These are phyloP conservation scores for Parasteatoda lunata DNA, from an alignment of 2,888 invertebrate species.

Conservation along the genomic window DNA sequence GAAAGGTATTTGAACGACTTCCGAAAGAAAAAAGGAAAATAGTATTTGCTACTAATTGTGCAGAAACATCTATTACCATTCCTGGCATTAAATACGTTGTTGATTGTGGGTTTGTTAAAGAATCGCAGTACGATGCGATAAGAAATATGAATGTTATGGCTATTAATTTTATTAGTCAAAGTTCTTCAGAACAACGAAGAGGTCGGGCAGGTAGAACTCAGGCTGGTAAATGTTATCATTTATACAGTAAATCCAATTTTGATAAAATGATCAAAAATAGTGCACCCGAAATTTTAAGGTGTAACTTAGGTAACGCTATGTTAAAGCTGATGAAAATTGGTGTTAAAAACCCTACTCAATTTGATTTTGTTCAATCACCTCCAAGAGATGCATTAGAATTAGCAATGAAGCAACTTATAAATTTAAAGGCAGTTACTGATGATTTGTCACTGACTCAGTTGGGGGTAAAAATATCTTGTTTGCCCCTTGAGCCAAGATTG, in stretches of 20 bases:
- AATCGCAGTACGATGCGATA: conserved; percentile 73
- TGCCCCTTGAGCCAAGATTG: conserved; percentile 73
- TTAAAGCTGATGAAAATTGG: conserved; percentile 59
- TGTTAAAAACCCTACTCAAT: conserved; percentile 72
- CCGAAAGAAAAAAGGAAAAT: conserved; percentile 72
- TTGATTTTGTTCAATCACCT: conserved; percentile 73
- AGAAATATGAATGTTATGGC: conserved; percentile 72
- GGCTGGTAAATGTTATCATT: conserved; percentile 74
- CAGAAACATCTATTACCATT: conserved; percentile 75
- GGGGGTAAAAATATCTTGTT: conserved; percentile 72
- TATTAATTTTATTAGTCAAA: conserved; percentile 72
- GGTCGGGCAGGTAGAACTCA: conserved; percentile 75
- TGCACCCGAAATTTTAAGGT: conserved; percentile 74
- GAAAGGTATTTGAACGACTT: conserved; percentile 71
- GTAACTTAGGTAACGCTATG: conserved; percentile 61
- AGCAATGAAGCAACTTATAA: conserved; percentile 71
- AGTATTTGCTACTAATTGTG: conserved; percentile 75
- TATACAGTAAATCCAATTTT: conserved; percentile 73
- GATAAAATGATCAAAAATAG: conserved; percentile 71
- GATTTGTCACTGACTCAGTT: conserved; percentile 71
- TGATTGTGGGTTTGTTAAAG: conserved; percentile 74
- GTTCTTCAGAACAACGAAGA: conserved; percentile 75
- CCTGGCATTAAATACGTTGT: conserved; percentile 75
- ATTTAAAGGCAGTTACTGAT: conserved; percentile 72
- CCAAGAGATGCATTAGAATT: conserved; percentile 70